Conservation (phyloP, 2,113 vertebrate species). For the Oryzias javanicus region DNA sequence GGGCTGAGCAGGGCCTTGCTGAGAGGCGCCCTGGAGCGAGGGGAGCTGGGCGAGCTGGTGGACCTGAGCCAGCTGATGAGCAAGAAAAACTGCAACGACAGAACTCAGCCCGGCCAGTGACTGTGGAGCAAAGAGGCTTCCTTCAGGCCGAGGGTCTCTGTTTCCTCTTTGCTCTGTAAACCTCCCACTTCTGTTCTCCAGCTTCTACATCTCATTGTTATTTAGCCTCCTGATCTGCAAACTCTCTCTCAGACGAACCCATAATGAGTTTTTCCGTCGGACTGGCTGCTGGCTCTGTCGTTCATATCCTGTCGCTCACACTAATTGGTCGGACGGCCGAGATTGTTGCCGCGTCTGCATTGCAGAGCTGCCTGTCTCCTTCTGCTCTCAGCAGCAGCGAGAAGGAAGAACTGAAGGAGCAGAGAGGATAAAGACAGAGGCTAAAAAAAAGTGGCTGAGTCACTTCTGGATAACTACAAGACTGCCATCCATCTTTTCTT, state of each 20-base stretch:
- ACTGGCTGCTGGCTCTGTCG: constrained; percentile 67
- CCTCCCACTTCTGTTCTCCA: constrained; percentile 8
- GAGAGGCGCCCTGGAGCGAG: constrained; percentile 69
- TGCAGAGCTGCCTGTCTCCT: constrained; percentile 69
- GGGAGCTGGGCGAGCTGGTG: constrained; percentile 80
- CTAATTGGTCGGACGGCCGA: constrained; percentile 68
- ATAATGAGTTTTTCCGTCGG: constrained; percentile 39
- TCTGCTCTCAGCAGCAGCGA: constrained; percentile 31
- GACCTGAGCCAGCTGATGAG: constrained; percentile 87
- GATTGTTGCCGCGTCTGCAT: constrained; percentile 78
- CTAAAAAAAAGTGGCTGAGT: constrained; percentile 39
- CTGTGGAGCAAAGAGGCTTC: constrained; percentile 32
- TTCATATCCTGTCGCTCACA: constrained; percentile 59
- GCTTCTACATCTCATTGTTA: constrained; percentile 56
- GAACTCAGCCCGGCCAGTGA: constrained; percentile 87
- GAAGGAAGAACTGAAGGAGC: constrained; percentile 26
- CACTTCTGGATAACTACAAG: constrained; percentile 35
- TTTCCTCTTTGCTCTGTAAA: constrained; percentile 13
- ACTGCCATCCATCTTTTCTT: constrained; percentile 39
- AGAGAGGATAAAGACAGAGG: constrained; percentile 46
- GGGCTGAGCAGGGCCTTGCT: constrained; percentile 69
- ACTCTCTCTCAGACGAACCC: constrained; percentile 38
- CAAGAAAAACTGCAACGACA: constrained; percentile 84
- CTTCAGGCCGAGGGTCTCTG: constrained; percentile 32
- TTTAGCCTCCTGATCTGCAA: constrained; percentile 37